phyloP scores from a whole-genome alignment of 2,113 vertebrate species.

The Eubucco bourcierii region DNA sequence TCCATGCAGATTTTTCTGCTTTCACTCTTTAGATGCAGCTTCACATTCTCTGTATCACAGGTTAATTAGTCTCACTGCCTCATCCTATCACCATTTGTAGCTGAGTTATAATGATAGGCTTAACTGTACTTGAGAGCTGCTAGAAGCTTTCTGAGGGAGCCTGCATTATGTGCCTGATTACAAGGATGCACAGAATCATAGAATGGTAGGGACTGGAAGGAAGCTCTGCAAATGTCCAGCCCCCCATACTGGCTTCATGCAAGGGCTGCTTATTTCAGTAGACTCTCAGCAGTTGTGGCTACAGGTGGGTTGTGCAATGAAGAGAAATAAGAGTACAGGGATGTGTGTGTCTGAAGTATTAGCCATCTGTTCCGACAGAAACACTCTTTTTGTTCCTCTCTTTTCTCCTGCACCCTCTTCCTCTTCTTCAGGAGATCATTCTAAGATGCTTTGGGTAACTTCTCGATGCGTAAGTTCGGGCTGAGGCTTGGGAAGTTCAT shows the following conservation, averaged over 20 bases:
- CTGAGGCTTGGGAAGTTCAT: neutral
- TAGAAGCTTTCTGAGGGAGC: neutral
- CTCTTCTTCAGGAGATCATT: neutral
- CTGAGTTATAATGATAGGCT: neutral
- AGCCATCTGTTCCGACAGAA: neutral
- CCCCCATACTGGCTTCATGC: neutral
- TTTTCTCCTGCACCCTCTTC: neutral
- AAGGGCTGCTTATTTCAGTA: neutral
- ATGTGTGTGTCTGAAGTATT: neutral
- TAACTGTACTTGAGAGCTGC: neutral
- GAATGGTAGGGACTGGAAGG: neutral
- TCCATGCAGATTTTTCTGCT: neutral
- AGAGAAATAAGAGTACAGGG: neutral
- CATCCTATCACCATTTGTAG: neutral
- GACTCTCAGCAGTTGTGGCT: neutral
- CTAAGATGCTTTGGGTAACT: neutral
- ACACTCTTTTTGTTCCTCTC: neutral
- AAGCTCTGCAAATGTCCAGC: too few species aligned
- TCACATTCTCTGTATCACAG: neutral
- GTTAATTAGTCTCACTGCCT: neutral
- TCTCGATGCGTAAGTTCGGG: neutral
- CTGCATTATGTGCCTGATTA: neutral
- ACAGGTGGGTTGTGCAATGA: rapidly evolving
- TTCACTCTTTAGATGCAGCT: neutral
- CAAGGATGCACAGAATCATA: neutral